These are phyloP conservation scores for Nerophis ophidion DNA, from an alignment of 2,113 vertebrate species.

Conservation along the genomic window DNA sequence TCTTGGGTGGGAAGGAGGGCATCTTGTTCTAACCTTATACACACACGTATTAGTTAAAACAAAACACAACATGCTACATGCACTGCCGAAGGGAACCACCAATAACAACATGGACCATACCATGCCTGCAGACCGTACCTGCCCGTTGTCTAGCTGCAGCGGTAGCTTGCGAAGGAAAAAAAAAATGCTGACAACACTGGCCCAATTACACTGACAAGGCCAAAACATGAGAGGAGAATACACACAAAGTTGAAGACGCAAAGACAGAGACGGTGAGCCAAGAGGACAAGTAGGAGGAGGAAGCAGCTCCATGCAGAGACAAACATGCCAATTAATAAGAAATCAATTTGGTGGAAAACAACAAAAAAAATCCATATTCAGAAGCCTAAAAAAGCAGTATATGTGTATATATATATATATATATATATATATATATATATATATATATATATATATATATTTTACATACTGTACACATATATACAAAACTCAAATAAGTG, in stretches of 20 bases:
- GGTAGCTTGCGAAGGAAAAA: constrained; percentile 23
- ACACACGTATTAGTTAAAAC: not conserved
- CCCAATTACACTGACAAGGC: constrained; percentile 69
- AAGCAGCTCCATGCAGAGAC: constrained; percentile 28
- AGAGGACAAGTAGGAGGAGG: constrained; percentile 25
- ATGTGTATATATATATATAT: too few relatives aligned
- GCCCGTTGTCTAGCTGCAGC: constrained; percentile 32
- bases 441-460: too few relatives aligned
- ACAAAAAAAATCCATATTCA: not conserved
- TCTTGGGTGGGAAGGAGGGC: constrained; percentile 13
- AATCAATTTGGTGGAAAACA: not conserved
- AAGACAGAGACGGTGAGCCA: constrained; percentile 48
- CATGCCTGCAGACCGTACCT: constrained; percentile 33
- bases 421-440: too few relatives aligned
- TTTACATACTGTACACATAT: too few relatives aligned
- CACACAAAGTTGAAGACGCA: constrained; percentile 23
- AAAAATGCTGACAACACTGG: constrained; percentile 52
- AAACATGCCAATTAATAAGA: not conserved
- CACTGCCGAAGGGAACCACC: not conserved
- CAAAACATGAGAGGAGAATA: constrained; percentile 57
- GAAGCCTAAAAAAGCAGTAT: not conserved
- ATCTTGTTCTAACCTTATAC: constrained; percentile 14
- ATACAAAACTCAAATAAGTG: too few relatives aligned
- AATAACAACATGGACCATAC: constrained; percentile 8
- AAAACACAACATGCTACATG: not conserved